Evolutionary conservation across 2,797 vertebrate species (phyloP), one percentile per base, ranked within the genome.

Genomic region (Streptopelia turtur): DNA sequence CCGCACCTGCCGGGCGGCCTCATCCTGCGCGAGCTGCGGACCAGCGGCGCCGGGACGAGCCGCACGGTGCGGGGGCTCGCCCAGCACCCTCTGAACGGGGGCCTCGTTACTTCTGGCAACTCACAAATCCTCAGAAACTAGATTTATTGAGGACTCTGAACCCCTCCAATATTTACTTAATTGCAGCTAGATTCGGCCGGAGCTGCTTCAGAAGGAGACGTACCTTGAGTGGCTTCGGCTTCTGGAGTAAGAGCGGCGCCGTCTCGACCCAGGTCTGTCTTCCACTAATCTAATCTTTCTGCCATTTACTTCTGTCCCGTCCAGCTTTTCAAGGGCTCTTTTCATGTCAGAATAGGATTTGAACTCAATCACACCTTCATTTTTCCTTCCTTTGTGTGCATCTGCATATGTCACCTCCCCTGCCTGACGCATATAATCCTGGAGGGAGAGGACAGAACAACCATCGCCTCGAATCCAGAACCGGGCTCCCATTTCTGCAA

Each of bases 351-450:
- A 99, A 93, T 99, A 99, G 87, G 99, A 99, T 95, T 99, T 98
- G 98, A 99, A 99, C 98, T 99, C 99, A 78, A 99, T 99, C 93
- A 99, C 99, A 12, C 99, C 99, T 97, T 99, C 99, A 56, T 99
- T 99, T 97, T 98, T 99, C 50, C 99, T 98, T 63, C 98, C 99
- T 95, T 99, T 99, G 96, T 99, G 99, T 95, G 99, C 99, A 98
- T 99, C 99, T 33, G 99, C 99, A 77, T 99, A 99, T 8, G 99
- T 99, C 94, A 99, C 99, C 95, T 99, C 99, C 86, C 99, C 99
- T n/a, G 99, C 99, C 97, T 99, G 99, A 95, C 99, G 99, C 99
- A 99, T 99, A 97, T 99, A 99, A 97, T 99, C 99, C 99, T 99
- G 92, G 86, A 92, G 78, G 83, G 84, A 97, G 87, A 91, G 90